These are phyloP conservation scores for Coenonympha arcania DNA, from an alignment of 2,888 invertebrate genomes.

Conservation along the genomic window DNA sequence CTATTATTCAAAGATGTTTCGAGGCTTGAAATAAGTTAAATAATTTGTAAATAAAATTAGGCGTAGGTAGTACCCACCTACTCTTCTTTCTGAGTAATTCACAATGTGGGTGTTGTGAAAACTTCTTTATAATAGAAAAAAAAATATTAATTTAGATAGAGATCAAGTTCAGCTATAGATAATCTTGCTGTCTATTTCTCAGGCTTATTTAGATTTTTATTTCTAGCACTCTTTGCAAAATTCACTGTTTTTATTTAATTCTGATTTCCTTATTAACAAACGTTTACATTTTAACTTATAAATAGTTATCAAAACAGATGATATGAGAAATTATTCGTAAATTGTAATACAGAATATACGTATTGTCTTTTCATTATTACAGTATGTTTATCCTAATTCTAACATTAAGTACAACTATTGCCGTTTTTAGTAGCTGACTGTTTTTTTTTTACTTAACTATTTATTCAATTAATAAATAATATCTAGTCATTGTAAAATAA, in stretches of 20 bases:
- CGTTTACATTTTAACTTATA: neutral
- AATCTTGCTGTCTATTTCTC: too few relatives aligned
- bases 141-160: too few relatives aligned
- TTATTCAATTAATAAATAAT: neutral
- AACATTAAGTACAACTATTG: constrained; percentile 41
- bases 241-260: neutral
- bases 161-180: too few relatives aligned
- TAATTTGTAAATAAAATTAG: neutral
- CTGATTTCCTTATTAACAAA: too few relatives aligned
- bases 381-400: constrained; percentile 31
- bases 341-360: constrained; percentile 65
- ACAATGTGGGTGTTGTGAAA: too few relatives aligned
- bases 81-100: too few relatives aligned
- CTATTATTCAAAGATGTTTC: constrained; percentile 4
- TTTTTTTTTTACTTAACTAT: constrained; percentile 19
- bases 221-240: too few relatives aligned
- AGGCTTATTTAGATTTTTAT: too few relatives aligned
- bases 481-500: neutral
- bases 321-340: constrained; percentile 52
- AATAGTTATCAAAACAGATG: neutral
- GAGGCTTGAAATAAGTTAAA: neutral
- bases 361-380: constrained; percentile 64
- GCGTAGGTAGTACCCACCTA: too few relatives aligned
- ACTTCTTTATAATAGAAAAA: too few relatives aligned
- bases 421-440: constrained; percentile 30